These are phyloP conservation scores for Alces alces DNA, from an alignment of 2,113 vertebrate genomes.

Conservation along the genomic window DNA sequence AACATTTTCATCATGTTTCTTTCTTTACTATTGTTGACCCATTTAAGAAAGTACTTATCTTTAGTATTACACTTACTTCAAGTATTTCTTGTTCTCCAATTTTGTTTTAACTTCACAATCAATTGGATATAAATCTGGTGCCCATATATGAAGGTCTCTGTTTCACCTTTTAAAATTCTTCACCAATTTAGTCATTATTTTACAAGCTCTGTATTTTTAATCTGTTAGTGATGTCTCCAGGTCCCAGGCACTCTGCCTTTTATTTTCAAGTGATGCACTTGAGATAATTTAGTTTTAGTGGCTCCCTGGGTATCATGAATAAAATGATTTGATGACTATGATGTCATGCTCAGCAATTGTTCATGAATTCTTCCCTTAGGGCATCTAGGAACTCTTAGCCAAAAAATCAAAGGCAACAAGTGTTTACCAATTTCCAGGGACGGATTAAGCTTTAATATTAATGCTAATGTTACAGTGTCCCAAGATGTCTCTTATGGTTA, in stretches of 20 bases:
- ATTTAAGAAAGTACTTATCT: background rate
- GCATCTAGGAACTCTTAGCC: slow-evolving; percentile 8
- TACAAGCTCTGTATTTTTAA: background rate
- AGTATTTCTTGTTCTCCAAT: background rate
- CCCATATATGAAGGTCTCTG: background rate
- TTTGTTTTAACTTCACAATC: background rate
- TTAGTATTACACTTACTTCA: background rate
- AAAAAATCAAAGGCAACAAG: slow-evolving; percentile 20
- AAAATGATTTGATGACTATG: background rate
- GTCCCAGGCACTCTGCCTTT: background rate
- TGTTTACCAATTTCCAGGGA: background rate
- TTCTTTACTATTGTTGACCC: background rate
- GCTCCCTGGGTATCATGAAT: background rate
- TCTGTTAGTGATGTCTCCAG: background rate
- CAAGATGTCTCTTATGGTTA: background rate
- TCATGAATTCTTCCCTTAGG: background rate
- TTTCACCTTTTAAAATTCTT: slow-evolving; percentile 8
- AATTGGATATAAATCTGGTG: background rate
- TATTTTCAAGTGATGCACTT: slow-evolving; percentile 21
- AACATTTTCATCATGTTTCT: background rate
- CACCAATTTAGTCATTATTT: background rate
- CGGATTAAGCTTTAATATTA: slow-evolving; percentile 45
- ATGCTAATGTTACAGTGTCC: background rate
- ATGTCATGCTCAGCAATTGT: background rate
- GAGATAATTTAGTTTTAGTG: background rate